Base-by-base conservation (phyloP, 2,797 vertebrate species). In the Phataginus tetradactyla region DNA sequence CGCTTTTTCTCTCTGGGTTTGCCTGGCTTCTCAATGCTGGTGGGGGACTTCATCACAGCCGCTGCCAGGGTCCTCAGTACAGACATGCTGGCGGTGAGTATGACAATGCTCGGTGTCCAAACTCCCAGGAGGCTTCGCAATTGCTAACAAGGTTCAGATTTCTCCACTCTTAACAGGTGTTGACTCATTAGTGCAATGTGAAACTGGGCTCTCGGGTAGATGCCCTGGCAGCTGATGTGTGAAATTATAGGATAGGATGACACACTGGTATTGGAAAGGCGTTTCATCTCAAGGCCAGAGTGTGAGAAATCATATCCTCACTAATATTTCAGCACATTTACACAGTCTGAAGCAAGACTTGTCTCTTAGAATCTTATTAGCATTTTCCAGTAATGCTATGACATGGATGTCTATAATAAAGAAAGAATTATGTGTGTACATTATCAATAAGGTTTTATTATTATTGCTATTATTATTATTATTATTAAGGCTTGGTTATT, bases 1-100 rank as follows among this genome's bases (percentile, higher is more conserved):
- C 99, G 99, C 57, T 99, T 99, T 98, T 99, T 99, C 98, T 99
- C 99, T 98, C 98, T 99, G 94, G 99, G 99, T 61, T 98, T 99
- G 94, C 99, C 99, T 6, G 99, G 99, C 83, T 99, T 99, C 98
- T 99, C 99, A 0, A 99, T 99, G 99, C 98, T 99, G 94, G 97
- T 99, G 3, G 98, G 99, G 94, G 99, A 99, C 98, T 99, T 99
- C 98, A 99, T 99, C 86, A 98, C 98, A 0, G 99, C 99, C 0
- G 99, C 99, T 0, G 99, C 99, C 81, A 98, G 98, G n/a, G 98
- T 99, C 69, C 99, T 99, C 96, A 99, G 98, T 96, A 94, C 98
- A 0, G 99, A 99, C 97, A 98, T 97, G 49, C 97, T 98, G n/a
- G 99, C 99, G 99, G 99, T 99, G 98, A 99, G 98, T 97, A 96